Evolutionary conservation across 2,888 invertebrate species (phyloP).

Genomic region (Pelosia muscerda): DNA sequence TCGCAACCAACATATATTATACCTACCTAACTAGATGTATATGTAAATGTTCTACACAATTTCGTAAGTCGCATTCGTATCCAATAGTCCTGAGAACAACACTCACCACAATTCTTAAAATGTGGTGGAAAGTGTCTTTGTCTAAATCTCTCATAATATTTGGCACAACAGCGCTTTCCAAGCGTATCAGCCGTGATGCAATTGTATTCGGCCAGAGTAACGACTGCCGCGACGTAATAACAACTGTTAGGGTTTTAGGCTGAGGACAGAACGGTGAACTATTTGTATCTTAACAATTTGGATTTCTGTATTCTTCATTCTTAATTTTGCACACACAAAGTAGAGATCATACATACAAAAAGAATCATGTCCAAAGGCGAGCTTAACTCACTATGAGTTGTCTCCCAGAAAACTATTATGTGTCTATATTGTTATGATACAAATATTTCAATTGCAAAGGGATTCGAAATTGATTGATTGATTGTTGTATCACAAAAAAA

Average conservation of each 20-base stretch:
- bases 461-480: too few species aligned
- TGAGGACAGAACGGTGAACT: constrained; percentile 28
- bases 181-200: constrained; percentile 68
- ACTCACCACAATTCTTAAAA: constrained; percentile 35
- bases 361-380: too few species aligned
- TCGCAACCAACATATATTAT: background rate
- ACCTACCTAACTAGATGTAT: background rate
- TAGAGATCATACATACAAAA: too few species aligned
- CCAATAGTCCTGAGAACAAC: constrained; percentile 25
- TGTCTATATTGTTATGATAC: too few species aligned
- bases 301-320: too few species aligned
- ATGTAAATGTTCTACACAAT: background rate
- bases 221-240: constrained; percentile 51
- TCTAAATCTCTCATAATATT: constrained; percentile 72
- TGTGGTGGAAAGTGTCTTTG: constrained; percentile 74
- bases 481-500: too few species aligned
- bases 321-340: too few species aligned
- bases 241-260: constrained; percentile 38
- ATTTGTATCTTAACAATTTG: background rate
- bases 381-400: too few species aligned
- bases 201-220: constrained; percentile 58
- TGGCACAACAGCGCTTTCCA: constrained; percentile 77
- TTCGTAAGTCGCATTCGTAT: background rate
- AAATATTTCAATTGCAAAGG: too few species aligned
- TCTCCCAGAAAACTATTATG: too few species aligned